Evolutionary conservation across 2,888 invertebrate genomes (phyloP).

Genomic region (Cybosia mesomella): DNA sequence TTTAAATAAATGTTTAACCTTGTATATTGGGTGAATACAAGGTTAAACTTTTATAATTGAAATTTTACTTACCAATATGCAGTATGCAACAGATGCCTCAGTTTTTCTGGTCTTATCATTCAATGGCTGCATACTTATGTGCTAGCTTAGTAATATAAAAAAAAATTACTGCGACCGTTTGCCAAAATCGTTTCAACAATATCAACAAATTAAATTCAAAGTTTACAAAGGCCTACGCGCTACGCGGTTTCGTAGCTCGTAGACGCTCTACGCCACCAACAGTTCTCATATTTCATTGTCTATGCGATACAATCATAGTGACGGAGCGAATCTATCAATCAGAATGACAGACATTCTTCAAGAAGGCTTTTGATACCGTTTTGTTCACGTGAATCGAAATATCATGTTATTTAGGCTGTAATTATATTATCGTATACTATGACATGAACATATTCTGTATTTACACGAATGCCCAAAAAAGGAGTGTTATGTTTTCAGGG

Average conservation of each 20-base stretch:
- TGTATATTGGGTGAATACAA: too few relatives aligned
- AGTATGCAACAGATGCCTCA: too few relatives aligned
- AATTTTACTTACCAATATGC: too few relatives aligned
- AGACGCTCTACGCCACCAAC: slow-evolving; percentile 46
- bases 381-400: neutral
- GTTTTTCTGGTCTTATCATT: too few relatives aligned
- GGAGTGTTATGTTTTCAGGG: neutral
- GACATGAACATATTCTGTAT: neutral
- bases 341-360: slow-evolving; percentile 45
- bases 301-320: slow-evolving; percentile 49
- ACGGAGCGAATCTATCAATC: slow-evolving; percentile 56
- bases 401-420: slow-evolving; percentile 1
- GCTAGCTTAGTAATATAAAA: too few relatives aligned
- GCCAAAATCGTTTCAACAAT: neutral
- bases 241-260: slow-evolving; percentile 53
- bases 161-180: neutral
- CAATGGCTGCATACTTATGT: too few relatives aligned
- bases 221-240: slow-evolving; percentile 3
- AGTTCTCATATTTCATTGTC: slow-evolving; percentile 55
- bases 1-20: too few relatives aligned
- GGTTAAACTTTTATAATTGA: too few relatives aligned
- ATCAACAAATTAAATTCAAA: neutral
- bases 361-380: slow-evolving; percentile 29
- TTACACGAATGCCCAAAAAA: neutral
- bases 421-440: neutral